Conservation (phyloP, 2,888 invertebrate species). For the Agonopterix heracliana region DNA sequence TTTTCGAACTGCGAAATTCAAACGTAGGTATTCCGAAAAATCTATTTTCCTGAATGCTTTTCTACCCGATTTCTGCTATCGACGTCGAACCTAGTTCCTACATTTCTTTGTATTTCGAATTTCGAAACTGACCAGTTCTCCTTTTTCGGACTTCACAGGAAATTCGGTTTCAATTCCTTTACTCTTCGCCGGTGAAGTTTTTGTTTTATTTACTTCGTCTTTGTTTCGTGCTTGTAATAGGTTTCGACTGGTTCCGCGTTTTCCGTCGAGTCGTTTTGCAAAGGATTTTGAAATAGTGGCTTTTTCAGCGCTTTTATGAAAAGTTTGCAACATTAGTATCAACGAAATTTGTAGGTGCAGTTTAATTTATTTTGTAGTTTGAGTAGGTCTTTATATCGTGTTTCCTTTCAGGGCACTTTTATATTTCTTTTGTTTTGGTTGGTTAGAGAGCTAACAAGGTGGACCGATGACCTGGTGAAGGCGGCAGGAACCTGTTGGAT, state of each 20-base stretch:
- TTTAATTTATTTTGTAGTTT: too few species aligned
- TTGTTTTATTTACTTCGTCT: slow-evolving; percentile 19
- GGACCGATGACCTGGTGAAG: too few species aligned
- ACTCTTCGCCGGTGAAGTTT: slow-evolving; percentile 12
- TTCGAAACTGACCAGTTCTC: not conserved
- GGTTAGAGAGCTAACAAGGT: too few species aligned
- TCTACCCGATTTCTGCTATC: not conserved
- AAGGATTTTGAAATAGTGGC: slow-evolving; percentile 13
- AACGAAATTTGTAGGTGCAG: too few species aligned
- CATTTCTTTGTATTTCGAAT: not conserved
- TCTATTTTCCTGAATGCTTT: not conserved
- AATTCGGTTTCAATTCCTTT: slow-evolving; percentile 29
- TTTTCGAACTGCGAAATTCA: too few species aligned
- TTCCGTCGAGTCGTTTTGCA: slow-evolving; percentile 16
- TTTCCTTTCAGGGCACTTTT: too few species aligned
- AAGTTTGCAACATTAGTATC: not conserved
- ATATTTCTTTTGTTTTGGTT: too few species aligned
- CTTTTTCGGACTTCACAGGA: slow-evolving; percentile 11
- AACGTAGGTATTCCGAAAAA: not conserved
- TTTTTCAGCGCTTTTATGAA: slow-evolving; percentile 10
- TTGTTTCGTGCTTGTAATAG: slow-evolving; percentile 17
- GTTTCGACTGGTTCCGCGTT: slow-evolving; percentile 10
- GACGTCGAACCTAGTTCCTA: not conserved
- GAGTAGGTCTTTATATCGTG: too few species aligned
- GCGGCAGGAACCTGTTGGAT: too few species aligned